Evolutionary conservation across 1,140 invertebrate species (phyloP).

Genomic region (Sitophilus oryzae): DNA sequence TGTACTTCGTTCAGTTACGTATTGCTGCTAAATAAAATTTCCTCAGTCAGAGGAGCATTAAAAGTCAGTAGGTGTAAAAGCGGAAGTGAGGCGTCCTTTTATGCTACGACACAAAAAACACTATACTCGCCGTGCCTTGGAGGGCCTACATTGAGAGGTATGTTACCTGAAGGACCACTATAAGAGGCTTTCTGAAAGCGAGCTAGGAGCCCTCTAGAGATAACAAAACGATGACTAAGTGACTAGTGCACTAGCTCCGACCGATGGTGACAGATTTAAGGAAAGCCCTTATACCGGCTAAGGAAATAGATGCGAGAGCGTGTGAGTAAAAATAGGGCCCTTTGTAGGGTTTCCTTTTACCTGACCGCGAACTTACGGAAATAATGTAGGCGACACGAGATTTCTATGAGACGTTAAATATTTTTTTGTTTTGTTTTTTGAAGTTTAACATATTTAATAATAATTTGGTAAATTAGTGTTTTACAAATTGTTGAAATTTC

Average conservation of each 20-base stretch:
- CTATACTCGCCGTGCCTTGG: not conserved
- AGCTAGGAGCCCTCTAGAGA: not conserved
- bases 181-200: not conserved
- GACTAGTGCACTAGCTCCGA: not conserved
- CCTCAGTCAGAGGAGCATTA: too few relatives aligned
- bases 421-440: too few relatives aligned
- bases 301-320: not conserved
- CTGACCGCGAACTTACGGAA: too few relatives aligned
- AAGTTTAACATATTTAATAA: too few relatives aligned
- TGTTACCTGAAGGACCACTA: not conserved
- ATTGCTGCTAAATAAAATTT: not conserved
- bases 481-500: too few relatives aligned
- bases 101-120: not conserved
- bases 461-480: too few relatives aligned
- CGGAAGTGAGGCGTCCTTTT: not conserved
- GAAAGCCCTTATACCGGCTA: not conserved
- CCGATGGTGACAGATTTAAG: not conserved
- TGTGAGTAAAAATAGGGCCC: not conserved
- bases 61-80: too few relatives aligned
- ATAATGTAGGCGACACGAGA: too few relatives aligned
- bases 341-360: not conserved
- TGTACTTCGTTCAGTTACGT: not conserved
- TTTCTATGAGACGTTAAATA: too few relatives aligned
- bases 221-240: not conserved
- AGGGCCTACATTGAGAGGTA: not conserved